These are phyloP conservation scores for Hyperoplus immaculatus DNA, from an alignment of 2,797 vertebrate species.

Conservation along the genomic window DNA sequence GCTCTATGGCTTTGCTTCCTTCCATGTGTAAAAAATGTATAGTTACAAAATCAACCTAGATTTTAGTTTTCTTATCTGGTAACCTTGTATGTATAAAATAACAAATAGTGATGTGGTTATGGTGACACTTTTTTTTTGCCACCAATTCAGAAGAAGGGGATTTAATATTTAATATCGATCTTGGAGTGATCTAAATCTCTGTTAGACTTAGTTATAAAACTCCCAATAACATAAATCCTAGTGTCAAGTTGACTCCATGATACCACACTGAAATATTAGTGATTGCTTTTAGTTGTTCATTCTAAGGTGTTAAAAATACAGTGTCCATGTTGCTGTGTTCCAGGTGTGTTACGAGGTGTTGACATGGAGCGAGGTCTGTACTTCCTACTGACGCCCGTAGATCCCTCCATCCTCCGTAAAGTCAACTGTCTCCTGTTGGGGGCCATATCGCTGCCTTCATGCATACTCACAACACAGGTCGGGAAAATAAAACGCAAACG, in stretches of 20 bases:
- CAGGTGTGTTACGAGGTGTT: slow-evolving; percentile 94
- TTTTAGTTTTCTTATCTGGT: background rate
- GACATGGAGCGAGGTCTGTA: slow-evolving; percentile 91
- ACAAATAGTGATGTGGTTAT: background rate
- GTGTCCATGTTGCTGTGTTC: background rate
- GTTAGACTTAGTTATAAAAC: background rate
- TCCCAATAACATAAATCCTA: background rate
- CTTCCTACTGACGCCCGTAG: slow-evolving; percentile 90
- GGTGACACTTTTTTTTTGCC: background rate
- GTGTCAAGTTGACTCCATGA: background rate
- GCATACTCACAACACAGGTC: slow-evolving; percentile 92
- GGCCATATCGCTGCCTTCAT: slow-evolving; percentile 87
- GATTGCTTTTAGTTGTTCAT: background rate
- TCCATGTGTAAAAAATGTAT: background rate
- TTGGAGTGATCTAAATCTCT: background rate
- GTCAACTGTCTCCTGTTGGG: slow-evolving; percentile 96
- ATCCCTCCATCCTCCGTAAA: slow-evolving; percentile 84
- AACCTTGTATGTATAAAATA: background rate
- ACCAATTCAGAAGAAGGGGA: background rate
- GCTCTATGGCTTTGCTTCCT: background rate
- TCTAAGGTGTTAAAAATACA: background rate
- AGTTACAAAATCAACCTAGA: background rate
- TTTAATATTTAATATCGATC: background rate
- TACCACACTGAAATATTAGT: too few relatives aligned
- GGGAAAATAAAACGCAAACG: background rate